Evolutionary conservation across 1,140 invertebrate genomes (phyloP).

Genomic region (Popillia japonica): DNA sequence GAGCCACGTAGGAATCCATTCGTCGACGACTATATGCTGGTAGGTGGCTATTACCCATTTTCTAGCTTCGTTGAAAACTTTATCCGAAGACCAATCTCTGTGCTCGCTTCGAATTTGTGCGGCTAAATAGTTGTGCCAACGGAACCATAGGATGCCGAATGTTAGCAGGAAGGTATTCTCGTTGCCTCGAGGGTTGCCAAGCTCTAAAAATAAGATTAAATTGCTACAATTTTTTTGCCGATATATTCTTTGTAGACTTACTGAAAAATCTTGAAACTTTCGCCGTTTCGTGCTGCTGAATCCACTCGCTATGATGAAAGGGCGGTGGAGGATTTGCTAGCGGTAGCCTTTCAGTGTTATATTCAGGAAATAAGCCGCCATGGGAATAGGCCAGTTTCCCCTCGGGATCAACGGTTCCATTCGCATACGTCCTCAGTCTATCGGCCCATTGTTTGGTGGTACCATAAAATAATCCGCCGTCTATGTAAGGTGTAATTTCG

Average conservation of each 20-base stretch:
- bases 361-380: conserved; percentile 63
- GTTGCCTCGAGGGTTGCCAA: conserved; percentile 70
- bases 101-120: conserved; percentile 57
- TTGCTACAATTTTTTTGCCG: neutral
- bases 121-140: conserved; percentile 71
- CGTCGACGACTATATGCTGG: conserved; percentile 64
- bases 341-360: conserved; percentile 64
- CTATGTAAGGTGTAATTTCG: conserved; percentile 70
- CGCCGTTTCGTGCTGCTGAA: conserved; percentile 59
- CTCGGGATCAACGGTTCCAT: conserved; percentile 61
- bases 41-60: conserved; percentile 69
- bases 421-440: conserved; percentile 62
- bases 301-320: conserved; percentile 60
- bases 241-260: conserved; percentile 57
- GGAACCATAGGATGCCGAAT: conserved; percentile 69
- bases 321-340: conserved; percentile 71
- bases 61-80: conserved; percentile 68
- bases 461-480: conserved; percentile 70
- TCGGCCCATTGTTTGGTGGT: conserved; percentile 68
- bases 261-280: conserved; percentile 66
- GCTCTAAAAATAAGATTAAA: conserved; percentile 60
- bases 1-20: conserved; percentile 65
- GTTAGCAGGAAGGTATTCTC: conserved; percentile 67
- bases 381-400: conserved; percentile 61
- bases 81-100: conserved; percentile 58